These are phyloP conservation scores for Eupithecia inturbata DNA, from an alignment of 2,888 invertebrate species.

Conservation along the genomic window DNA sequence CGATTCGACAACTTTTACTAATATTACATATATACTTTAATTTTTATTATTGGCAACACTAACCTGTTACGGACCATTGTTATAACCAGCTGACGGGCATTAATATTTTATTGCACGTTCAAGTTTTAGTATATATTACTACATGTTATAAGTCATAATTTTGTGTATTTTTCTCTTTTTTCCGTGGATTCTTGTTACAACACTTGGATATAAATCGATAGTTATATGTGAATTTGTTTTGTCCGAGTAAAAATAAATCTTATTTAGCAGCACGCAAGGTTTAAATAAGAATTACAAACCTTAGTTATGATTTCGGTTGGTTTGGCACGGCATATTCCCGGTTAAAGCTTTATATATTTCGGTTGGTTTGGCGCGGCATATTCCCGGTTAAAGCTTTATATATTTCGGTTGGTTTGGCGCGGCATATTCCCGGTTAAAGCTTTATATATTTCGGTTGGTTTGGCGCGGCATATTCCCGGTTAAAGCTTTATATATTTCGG, in stretches of 20 bases:
- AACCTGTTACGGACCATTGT: slow-evolving; percentile 28
- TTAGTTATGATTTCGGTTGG: too few relatives aligned
- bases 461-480: too few relatives aligned
- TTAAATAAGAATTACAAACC: background rate
- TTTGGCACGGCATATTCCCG: too few relatives aligned
- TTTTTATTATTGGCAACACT: slow-evolving; percentile 10
- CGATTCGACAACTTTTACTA: background rate
- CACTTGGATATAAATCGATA: background rate
- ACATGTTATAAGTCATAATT: slow-evolving; percentile 34
- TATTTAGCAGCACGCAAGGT: background rate
- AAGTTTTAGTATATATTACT: slow-evolving; percentile 34
- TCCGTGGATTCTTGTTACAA: background rate
- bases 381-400: too few relatives aligned
- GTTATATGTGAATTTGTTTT: background rate
- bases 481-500: too few relatives aligned
- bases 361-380: too few relatives aligned
- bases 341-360: too few relatives aligned
- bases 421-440: too few relatives aligned
- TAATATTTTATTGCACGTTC: slow-evolving; percentile 33
- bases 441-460: too few relatives aligned
- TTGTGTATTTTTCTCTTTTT: slow-evolving; percentile 17
- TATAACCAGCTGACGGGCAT: slow-evolving; percentile 33
- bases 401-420: too few relatives aligned
- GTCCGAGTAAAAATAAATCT: background rate
- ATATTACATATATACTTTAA: background rate